A percentile compares a stretch with the other conserved stretches of the same genome.
Evolutionary conservation across 2,888 invertebrate species (phyloP).

Genomic region (Netelia inedita): DNA sequence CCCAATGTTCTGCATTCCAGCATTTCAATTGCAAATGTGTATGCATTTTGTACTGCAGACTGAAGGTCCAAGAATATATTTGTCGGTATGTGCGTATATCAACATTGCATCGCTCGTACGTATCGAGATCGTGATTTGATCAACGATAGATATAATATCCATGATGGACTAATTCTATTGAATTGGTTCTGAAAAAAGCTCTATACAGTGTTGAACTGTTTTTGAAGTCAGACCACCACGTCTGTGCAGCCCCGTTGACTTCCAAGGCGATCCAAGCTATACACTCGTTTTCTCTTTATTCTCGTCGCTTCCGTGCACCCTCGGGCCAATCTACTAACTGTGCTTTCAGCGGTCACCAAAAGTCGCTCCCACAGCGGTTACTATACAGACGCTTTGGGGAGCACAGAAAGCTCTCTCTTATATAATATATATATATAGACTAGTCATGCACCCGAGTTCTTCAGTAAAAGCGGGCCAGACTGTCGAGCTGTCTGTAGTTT

Average conservation of each 20-base stretch:
- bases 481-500: conserved; percentile 9
- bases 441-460: not conserved
- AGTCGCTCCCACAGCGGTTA: conserved; percentile 28
- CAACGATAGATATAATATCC: too few relatives aligned
- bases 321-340: conserved; percentile 63
- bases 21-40: not conserved
- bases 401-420: not conserved
- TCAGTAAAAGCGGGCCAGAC: not conserved
- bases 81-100: not conserved
- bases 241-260: not conserved
- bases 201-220: too few relatives aligned
- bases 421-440: conserved; percentile 1
- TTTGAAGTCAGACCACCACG: too few relatives aligned
- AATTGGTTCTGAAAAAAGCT: too few relatives aligned
- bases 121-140: too few relatives aligned
- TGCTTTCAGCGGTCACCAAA: conserved; percentile 60
- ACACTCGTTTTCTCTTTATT: conserved; percentile 6
- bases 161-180: too few relatives aligned
- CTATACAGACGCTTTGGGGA: conserved; percentile 22
- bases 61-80: not conserved
- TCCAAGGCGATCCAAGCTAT: conserved; percentile 9
- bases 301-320: conserved; percentile 17
- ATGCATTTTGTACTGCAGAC: not conserved
- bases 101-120: not conserved
- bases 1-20: not conserved